Conservation (phyloP, 2,797 vertebrate genomes). For the Balearica regulorum region DNA sequence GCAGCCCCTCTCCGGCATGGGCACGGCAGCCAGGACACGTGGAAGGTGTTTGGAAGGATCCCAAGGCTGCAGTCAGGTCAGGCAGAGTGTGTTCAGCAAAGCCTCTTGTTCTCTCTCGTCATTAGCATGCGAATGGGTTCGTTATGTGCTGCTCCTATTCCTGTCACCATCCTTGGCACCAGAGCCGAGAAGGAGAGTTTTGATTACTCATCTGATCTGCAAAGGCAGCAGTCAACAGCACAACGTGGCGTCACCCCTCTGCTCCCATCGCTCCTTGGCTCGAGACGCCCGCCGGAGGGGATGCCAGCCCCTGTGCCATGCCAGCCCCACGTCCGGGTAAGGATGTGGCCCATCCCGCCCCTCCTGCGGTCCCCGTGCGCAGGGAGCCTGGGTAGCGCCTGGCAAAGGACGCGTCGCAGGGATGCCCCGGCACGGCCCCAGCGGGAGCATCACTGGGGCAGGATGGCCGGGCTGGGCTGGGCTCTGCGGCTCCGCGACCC, state of each 20-base stretch:
- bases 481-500: neutral
- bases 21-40: fast-evolving
- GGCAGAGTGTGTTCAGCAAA: neutral
- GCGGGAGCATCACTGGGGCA: fast-evolving
- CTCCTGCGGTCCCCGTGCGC: neutral
- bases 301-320: neutral
- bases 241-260: fast-evolving
- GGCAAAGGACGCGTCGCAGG: fast-evolving
- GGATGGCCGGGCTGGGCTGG: neutral
- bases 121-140: neutral
- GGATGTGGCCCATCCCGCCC: fast-evolving
- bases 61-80: neutral
- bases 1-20: fast-evolving
- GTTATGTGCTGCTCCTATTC: neutral
- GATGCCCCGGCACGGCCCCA: fast-evolving
- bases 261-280: neutral
- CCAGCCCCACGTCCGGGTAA: neutral
- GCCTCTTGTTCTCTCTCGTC: neutral
- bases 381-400: neutral
- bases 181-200: neutral
- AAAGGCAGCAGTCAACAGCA: neutral
- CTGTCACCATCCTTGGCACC: neutral
- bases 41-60: fast-evolving
- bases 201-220: neutral
- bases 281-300: fast-evolving